Evolutionary conservation across 1,140 invertebrate genomes (phyloP).

Genomic region (Polypedilum vanderplanki): DNA sequence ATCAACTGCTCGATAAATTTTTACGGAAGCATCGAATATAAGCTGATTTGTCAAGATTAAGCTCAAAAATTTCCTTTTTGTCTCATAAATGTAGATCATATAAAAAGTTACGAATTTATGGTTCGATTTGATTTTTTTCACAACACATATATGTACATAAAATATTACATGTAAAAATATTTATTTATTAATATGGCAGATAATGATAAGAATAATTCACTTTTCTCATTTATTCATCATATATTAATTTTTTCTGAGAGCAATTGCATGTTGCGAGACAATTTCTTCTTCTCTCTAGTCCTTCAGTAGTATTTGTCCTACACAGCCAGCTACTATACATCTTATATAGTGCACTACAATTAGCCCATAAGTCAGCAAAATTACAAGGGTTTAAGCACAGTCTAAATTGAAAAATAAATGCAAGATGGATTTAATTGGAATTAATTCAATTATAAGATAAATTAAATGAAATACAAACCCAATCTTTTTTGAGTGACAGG

Average conservation of each 20-base stretch:
- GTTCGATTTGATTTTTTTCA: not conserved
- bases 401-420: slow-evolving; percentile 28
- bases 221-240: slow-evolving; percentile 32
- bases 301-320: slow-evolving; percentile 49
- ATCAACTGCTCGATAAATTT: too few species aligned
- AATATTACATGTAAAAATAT: too few species aligned
- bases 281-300: slow-evolving; percentile 49
- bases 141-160: not conserved
- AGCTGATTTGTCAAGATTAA: slow-evolving; percentile 8
- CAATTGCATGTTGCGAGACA: slow-evolving; percentile 69
- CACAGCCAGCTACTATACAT: slow-evolving; percentile 58
- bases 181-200: not conserved
- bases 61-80: not conserved
- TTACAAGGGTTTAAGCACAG: slow-evolving; percentile 69
- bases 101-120: not conserved
- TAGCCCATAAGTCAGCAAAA: slow-evolving; percentile 61
- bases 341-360: slow-evolving; percentile 57
- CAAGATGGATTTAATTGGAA: not conserved
- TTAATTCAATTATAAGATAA: not conserved
- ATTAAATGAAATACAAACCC: not conserved
- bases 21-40: not conserved
- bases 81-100: not conserved
- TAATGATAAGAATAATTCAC: not conserved
- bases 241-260: slow-evolving; percentile 36
- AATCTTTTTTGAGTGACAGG: slow-evolving; percentile 52